Percentiles rank a stretch among this genome's conserved stretches.
Evolutionary conservation across 2,113 vertebrate species (phyloP).

Genomic region (Scomber colias): DNA sequence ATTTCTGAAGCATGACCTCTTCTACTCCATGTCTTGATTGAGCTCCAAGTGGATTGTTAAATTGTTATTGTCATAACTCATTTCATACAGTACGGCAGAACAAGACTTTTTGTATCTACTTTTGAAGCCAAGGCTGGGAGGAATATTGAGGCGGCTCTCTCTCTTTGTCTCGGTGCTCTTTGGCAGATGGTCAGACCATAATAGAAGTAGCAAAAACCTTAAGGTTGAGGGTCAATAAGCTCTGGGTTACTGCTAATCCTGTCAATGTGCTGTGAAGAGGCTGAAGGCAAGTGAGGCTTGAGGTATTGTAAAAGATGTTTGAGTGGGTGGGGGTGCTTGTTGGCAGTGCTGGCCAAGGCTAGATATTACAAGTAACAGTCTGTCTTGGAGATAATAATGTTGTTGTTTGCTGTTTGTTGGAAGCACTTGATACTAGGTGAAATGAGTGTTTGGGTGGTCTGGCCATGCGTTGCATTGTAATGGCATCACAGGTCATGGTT

Average conservation of each 20-base stretch:
- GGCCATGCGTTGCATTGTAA: slow-evolving; percentile 65
- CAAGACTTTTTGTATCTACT: slow-evolving; percentile 21
- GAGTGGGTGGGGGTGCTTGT: not conserved
- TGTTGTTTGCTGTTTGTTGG: slow-evolving; percentile 42
- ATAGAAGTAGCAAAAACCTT: slow-evolving; percentile 47
- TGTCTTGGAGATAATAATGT: slow-evolving; percentile 42
- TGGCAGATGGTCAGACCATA: slow-evolving; percentile 62
- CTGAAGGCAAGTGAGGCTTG: slow-evolving; percentile 19
- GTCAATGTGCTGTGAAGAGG: slow-evolving; percentile 2
- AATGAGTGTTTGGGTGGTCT: slow-evolving; percentile 27
- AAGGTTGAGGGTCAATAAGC: slow-evolving; percentile 45
- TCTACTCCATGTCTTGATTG: slow-evolving; percentile 50
- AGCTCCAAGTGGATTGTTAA: slow-evolving; percentile 67
- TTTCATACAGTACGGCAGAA: slow-evolving; percentile 55
- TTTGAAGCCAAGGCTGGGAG: slow-evolving; percentile 11
- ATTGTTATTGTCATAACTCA: slow-evolving; percentile 62
- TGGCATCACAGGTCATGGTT: slow-evolving; percentile 54
- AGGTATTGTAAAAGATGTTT: slow-evolving; percentile 35
- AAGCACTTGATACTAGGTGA: not conserved
- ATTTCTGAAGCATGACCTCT: slow-evolving; percentile 59
- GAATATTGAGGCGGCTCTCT: slow-evolving; percentile 33
- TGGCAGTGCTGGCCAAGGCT: slow-evolving; percentile 4
- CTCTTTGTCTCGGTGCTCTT: slow-evolving; percentile 11
- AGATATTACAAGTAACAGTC: slow-evolving; percentile 4
- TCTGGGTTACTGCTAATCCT: slow-evolving; percentile 46